Evolutionary conservation across 2,797 vertebrate species (phyloP).

Genomic region (Craterocephalus amniculus): DNA sequence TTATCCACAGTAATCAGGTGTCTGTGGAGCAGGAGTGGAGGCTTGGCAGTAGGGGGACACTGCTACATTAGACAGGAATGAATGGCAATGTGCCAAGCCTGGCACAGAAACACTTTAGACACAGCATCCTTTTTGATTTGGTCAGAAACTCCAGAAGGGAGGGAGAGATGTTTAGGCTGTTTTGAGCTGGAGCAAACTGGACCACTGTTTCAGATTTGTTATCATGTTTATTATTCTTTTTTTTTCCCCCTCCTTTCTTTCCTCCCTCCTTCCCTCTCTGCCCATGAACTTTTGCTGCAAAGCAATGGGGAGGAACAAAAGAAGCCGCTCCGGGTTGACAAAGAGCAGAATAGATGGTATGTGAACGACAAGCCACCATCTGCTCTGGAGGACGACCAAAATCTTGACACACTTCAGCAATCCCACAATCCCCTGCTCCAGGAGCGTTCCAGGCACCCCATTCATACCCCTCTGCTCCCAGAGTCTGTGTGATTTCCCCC

Average conservation of each 20-base stretch:
- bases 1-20: conserved; percentile 83
- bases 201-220: conserved; percentile 68
- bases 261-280: conserved; percentile 28
- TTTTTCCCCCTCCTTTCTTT: conserved; percentile 17
- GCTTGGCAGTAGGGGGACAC: conserved; percentile 74
- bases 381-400: conserved; percentile 98
- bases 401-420: conserved; percentile 95
- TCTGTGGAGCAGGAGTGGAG: conserved; percentile 75
- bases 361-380: conserved; percentile 93
- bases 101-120: conserved; percentile 73
- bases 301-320: conserved; percentile 93
- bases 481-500: conserved; percentile 88
- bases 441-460: conserved; percentile 92
- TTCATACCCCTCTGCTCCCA: conserved; percentile 92
- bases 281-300: conserved; percentile 86
- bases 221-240: conserved; percentile 43
- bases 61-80: conserved; percentile 80
- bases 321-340: conserved; percentile 93
- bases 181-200: conserved; percentile 62
- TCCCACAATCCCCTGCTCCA: conserved; percentile 97
- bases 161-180: conserved; percentile 55
- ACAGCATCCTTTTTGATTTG: conserved; percentile 79
- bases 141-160: conserved; percentile 71
- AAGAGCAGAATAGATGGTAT: conserved; percentile 98
- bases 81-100: conserved; percentile 77